Evolutionary conservation across 2,888 invertebrate genomes (phyloP).

Genomic region (Pollenia griseotomentosa): DNA sequence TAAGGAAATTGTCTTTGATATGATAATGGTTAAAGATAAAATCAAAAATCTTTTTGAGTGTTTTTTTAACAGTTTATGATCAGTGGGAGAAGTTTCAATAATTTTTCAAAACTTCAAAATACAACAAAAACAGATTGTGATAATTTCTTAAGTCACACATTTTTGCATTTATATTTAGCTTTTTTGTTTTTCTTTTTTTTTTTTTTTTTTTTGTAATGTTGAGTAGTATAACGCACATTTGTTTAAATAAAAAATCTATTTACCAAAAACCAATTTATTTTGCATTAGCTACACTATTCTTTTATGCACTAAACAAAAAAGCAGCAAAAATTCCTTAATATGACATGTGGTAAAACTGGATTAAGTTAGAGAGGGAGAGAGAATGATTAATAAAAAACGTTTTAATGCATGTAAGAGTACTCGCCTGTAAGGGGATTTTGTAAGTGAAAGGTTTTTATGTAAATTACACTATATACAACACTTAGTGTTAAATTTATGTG

Average conservation of each 20-base stretch:
- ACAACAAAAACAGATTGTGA: not conserved
- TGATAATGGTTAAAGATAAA: too few species aligned
- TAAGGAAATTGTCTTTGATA: too few species aligned
- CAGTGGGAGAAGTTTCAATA: too few species aligned
- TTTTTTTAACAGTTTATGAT: too few species aligned
- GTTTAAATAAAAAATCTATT: slow-evolving; percentile 16
- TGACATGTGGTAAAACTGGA: slow-evolving; percentile 60
- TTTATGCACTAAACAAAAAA: not conserved
- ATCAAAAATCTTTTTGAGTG: too few species aligned
- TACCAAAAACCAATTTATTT: slow-evolving; percentile 22
- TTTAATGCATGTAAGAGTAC: not conserved
- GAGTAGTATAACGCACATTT: slow-evolving; percentile 23
- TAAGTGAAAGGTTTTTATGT: slow-evolving; percentile 52
- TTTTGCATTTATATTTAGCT: not conserved
- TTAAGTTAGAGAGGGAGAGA: slow-evolving; percentile 23
- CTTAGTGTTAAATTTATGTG: slow-evolving; percentile 4
- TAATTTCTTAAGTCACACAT: slow-evolving; percentile 44
- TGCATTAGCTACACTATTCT: slow-evolving; percentile 54
- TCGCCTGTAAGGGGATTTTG: not conserved
- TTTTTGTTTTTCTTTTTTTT: not conserved
- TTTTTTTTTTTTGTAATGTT: not conserved
- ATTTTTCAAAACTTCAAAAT: too few species aligned
- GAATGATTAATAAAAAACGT: not conserved
- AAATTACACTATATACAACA: not conserved
- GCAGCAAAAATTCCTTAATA: slow-evolving; percentile 50